Percentiles rank a stretch among this genome's conserved stretches.
Conservation (phyloP, 2,888 invertebrate species). For the Rhamnusium bicolor region DNA sequence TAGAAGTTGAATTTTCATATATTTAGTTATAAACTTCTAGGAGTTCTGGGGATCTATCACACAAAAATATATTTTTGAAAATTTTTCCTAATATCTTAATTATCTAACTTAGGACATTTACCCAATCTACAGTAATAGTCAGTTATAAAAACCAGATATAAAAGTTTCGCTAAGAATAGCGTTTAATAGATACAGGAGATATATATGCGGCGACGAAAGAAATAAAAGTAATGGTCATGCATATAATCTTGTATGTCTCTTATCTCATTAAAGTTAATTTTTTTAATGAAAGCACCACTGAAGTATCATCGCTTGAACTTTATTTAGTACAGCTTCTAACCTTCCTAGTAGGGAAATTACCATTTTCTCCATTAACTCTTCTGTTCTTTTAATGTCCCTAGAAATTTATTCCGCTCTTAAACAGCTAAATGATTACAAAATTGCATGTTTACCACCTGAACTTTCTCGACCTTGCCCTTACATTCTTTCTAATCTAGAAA, state of each 20-base stretch:
- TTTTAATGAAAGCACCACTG: constrained; percentile 17
- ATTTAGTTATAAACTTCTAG: too few relatives aligned
- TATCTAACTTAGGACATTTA: background rate
- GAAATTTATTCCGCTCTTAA: constrained; percentile 29
- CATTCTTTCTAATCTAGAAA: background rate
- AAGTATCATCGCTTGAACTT: constrained; percentile 20
- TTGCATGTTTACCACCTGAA: constrained; percentile 29
- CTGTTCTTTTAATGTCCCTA: constrained; percentile 27
- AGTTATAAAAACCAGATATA: background rate
- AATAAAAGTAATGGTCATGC: constrained; percentile 12
- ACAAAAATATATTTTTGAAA: too few relatives aligned
- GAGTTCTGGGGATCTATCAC: too few relatives aligned
- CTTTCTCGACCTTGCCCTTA: background rate
- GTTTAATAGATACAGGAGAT: background rate
- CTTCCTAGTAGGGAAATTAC: constrained; percentile 22
- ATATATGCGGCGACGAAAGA: background rate
- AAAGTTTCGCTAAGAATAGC: background rate
- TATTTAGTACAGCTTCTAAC: constrained; percentile 20
- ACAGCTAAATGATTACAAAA: constrained; percentile 28
- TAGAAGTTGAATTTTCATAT: too few relatives aligned
- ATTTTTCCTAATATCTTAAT: too few relatives aligned
- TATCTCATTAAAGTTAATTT: constrained; percentile 25
- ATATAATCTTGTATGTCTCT: background rate
- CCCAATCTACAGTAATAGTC: background rate
- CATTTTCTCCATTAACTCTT: constrained; percentile 35